Evolutionary conservation across 2,797 vertebrate genomes (phyloP).

Genomic region (Hozukius guyotensis): DNA sequence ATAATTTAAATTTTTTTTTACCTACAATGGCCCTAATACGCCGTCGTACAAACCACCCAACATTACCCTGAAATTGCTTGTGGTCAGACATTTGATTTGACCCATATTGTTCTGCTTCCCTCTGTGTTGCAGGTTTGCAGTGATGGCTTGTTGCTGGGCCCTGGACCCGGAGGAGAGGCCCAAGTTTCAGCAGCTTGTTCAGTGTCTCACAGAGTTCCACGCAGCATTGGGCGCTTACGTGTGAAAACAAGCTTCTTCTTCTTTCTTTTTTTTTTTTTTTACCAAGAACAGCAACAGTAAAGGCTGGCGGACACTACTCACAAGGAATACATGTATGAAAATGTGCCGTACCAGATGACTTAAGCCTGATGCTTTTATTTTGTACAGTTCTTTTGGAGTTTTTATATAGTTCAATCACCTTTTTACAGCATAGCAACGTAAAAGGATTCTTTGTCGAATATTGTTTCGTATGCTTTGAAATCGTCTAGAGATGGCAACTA

Average conservation of each 20-base stretch:
- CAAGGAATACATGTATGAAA: slow-evolving; percentile 78
- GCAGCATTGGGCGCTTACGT: slow-evolving; percentile 96
- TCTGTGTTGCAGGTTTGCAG: slow-evolving; percentile 89
- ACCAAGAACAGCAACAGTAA: slow-evolving; percentile 7
- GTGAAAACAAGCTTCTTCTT: slow-evolving; percentile 74
- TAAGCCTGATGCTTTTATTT: slow-evolving; percentile 66
- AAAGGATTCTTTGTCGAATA: slow-evolving; percentile 48
- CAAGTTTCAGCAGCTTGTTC: slow-evolving; percentile 98
- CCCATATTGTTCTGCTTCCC: not conserved
- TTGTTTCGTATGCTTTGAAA: slow-evolving; percentile 57
- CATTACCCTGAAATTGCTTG: not conserved
- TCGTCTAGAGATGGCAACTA: slow-evolving; percentile 9
- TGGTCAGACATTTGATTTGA: not conserved
- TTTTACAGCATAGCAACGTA: slow-evolving; percentile 69
- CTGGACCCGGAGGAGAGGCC: slow-evolving; percentile 97
- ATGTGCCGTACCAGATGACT: slow-evolving; percentile 87
- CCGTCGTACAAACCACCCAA: not conserved
- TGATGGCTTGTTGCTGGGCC: slow-evolving; percentile 99
- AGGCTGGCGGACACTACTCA: slow-evolving; percentile 58
- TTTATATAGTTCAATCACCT: slow-evolving; percentile 61
- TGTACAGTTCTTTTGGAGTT: slow-evolving; percentile 75
- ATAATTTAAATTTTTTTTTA: no score
- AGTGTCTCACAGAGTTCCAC: slow-evolving; percentile 98
- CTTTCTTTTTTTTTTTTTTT: not conserved
- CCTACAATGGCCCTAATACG: not conserved